Evolutionary conservation across 2,113 vertebrate species (phyloP).

Genomic region (Polypterus bichir): DNA sequence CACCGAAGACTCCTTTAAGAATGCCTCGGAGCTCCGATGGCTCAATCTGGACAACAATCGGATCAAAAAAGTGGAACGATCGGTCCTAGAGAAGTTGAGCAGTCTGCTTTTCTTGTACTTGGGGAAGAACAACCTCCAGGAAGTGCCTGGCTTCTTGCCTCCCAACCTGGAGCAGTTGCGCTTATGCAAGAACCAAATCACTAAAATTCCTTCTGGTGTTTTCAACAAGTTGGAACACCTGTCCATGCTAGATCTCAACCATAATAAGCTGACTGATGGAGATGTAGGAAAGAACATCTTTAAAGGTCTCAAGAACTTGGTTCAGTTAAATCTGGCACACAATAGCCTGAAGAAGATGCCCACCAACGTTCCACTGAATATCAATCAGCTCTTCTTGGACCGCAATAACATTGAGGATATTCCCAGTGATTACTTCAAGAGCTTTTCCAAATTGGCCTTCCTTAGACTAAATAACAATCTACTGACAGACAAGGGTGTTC

Average conservation of each 20-base stretch:
- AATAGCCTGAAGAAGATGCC: constrained; percentile 87
- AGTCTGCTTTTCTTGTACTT: constrained; percentile 76
- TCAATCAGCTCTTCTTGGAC: constrained; percentile 89
- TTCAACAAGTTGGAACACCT: constrained; percentile 79
- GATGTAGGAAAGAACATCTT: constrained; percentile 76
- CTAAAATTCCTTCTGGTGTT: constrained; percentile 66
- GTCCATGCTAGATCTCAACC: constrained; percentile 79
- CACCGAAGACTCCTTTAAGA: constrained; percentile 70
- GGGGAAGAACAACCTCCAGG: constrained; percentile 77
- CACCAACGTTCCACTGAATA: constrained; percentile 54
- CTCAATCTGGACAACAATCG: constrained; percentile 90
- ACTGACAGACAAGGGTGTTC: constrained; percentile 77
- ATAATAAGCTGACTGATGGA: constrained; percentile 77
- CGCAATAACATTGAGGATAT: constrained; percentile 81
- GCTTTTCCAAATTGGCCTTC: constrained; percentile 72
- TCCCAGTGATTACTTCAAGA: constrained; percentile 76
- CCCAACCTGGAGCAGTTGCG: constrained; percentile 76
- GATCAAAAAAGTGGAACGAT: constrained; percentile 68
- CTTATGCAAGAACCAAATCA: constrained; percentile 77
- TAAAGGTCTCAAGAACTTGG: constrained; percentile 76
- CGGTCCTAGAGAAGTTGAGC: constrained; percentile 72
- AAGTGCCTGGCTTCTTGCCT: constrained; percentile 75
- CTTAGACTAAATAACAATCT: constrained; percentile 87
- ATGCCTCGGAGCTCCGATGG: constrained; percentile 75
- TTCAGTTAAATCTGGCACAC: constrained; percentile 90